Evolutionary conservation across 1,140 invertebrate genomes (phyloP), one percentile per base, ranked within the genome.

Genomic region (Bacillus rossius): DNA sequence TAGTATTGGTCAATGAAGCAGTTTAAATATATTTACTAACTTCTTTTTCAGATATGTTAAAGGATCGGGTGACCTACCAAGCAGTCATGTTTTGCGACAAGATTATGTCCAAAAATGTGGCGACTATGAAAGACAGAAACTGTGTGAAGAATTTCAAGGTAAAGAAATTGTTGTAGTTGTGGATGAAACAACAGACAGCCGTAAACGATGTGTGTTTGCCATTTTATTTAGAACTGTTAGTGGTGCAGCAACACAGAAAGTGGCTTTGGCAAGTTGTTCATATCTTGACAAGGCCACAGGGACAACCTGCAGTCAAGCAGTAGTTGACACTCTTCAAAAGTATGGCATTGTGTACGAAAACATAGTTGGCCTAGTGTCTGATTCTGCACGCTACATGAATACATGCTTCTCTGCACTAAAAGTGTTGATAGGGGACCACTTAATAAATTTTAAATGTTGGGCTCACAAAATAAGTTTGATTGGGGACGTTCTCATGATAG

Each of bases 261-360:
- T 51, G 16, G 19, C 25, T 29, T 17, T 51, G 19, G 19, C 19
- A 22, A 22, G 17, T 16, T 51, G 19, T 29, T 23, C 49, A 17
- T 20, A 41, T 23, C 49, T 51, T 8, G 25, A 51, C 19, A 20
- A 16, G 8, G 49, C 49, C 16, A 51, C 17, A 7, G 49, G 19
- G 26, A 51, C 19, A 16, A 48, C n/a, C 7, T 51, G 49, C 10
- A 51, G 49, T 51, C 49, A 29, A 29, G 49, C 49, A 4, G n/a
- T 51, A 5, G 25, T 51, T 17, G 40, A 8, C 26, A 55, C 53
- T 22, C 3, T 55, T 13, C 19, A 55, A 19, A 43, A 45, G 14
- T 55, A 55, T 55, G 53, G 43, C 22, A 55, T 55, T 3, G 1
- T 20, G n/a, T 55, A 43, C 20, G 52, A 54, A 51, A 19, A 45